Conservation (phyloP, 2,797 vertebrate genomes). For the Cynodonichthys magdalenae region DNA sequence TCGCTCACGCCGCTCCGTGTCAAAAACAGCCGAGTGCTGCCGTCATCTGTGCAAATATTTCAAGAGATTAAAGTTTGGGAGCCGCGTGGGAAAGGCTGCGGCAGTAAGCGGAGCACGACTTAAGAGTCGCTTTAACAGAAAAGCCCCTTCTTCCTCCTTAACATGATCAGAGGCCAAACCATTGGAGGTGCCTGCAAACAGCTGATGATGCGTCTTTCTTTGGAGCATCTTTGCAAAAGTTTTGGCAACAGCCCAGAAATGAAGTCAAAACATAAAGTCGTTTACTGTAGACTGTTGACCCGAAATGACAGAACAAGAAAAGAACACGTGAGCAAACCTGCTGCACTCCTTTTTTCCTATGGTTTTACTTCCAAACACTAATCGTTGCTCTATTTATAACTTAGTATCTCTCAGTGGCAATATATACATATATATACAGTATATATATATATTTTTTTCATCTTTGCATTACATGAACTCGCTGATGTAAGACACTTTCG, state of each 20-base stretch:
- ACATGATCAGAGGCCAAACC: slow-evolving; percentile 28
- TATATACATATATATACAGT: too few species aligned
- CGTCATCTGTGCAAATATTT: slow-evolving; percentile 78
- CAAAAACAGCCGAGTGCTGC: slow-evolving; percentile 67
- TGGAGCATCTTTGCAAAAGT: slow-evolving; percentile 54
- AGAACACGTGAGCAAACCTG: slow-evolving; percentile 25
- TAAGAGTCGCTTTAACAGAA: slow-evolving; percentile 31
- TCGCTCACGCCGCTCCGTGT: slow-evolving; percentile 60
- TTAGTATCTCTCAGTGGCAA: too few species aligned
- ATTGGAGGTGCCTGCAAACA: slow-evolving; percentile 41
- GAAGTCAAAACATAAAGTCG: slow-evolving; percentile 62
- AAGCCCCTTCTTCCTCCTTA: slow-evolving; percentile 31
- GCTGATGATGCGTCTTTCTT: slow-evolving; percentile 44
- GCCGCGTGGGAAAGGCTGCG: slow-evolving; percentile 77
- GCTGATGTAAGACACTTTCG: slow-evolving; percentile 27
- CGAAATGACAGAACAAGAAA: slow-evolving; percentile 44
- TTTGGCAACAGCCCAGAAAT: slow-evolving; percentile 62
- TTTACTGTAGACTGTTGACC: slow-evolving; percentile 50
- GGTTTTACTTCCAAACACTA: not conserved
- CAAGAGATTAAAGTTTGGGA: slow-evolving; percentile 70
- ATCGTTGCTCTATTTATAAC: too few species aligned
- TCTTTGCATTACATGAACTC: too few species aligned
- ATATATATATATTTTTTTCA: too few species aligned
- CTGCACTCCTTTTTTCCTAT: slow-evolving; percentile 41
- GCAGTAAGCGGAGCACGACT: slow-evolving; percentile 53